Evolutionary conservation across 2,797 vertebrate species (phyloP).

Genomic region (Mionectes olivaceus): DNA sequence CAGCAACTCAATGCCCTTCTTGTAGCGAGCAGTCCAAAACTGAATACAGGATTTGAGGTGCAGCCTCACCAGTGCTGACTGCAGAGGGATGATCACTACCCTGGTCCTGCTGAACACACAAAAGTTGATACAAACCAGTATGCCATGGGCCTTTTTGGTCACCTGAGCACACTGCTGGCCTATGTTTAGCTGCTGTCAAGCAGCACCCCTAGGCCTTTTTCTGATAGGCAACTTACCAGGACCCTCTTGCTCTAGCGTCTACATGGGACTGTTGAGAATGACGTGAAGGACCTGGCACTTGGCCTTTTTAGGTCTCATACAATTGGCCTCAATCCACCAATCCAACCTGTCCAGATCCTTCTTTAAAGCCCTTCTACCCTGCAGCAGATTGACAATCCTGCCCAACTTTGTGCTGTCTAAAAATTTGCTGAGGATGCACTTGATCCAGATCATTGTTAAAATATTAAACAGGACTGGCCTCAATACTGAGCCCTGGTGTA

Average conservation of each 20-base stretch:
- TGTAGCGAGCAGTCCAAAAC: neutral
- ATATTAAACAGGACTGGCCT: neutral
- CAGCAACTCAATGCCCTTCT: neutral
- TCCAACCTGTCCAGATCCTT: neutral
- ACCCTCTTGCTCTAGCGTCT: fast-evolving
- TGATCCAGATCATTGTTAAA: neutral
- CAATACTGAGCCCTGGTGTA: neutral
- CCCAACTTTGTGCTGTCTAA: neutral
- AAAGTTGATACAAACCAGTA: neutral
- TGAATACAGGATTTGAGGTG: fast-evolving
- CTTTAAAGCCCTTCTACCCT: no score
- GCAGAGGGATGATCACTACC: neutral
- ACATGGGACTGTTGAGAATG: neutral
- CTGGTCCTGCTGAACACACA: neutral
- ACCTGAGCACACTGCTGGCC: fast-evolving
- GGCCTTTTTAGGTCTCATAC: no score
- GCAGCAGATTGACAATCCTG: neutral
- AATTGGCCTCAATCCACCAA: fast-evolving
- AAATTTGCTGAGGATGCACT: neutral
- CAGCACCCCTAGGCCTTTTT: neutral
- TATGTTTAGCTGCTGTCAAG: fast-evolving
- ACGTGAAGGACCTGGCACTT: fast-evolving
- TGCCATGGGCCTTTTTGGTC: neutral
- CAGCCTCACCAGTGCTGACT: neutral
- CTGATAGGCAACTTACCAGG: fast-evolving